phyloP scores from a whole-genome alignment of 1,140 invertebrate genomes.

The Lasaia peninsularis region DNA sequence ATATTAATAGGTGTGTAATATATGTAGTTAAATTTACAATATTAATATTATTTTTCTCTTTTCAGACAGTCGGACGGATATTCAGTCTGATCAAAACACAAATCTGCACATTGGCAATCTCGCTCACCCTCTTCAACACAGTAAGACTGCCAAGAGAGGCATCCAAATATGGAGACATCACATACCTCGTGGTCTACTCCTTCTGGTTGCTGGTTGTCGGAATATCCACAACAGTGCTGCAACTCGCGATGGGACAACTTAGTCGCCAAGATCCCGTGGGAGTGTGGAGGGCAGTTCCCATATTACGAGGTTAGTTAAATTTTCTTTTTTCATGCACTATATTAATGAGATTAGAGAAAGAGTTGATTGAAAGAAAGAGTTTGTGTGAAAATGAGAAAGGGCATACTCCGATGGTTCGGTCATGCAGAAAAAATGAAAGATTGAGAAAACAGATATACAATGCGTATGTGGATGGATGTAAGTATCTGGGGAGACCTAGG shows the following conservation, averaged over 20 bases:
- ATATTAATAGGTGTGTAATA: no score
- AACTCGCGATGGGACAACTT: constrained; percentile 62
- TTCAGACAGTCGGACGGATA: constrained; percentile 57
- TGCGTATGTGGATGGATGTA: no score
- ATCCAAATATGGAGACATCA: constrained; percentile 54
- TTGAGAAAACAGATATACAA: no score
- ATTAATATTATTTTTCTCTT: constrained; percentile 25
- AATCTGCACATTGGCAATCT: constrained; percentile 60
- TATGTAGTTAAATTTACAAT: not conserved
- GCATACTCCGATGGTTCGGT: no score
- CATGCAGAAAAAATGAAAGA: no score
- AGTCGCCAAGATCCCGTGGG: constrained; percentile 65
- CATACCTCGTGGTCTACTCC: constrained; percentile 59
- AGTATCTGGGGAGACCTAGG: no score
- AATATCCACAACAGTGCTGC: constrained; percentile 51
- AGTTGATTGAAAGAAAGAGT: no score
- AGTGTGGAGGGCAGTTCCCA: constrained; percentile 68
- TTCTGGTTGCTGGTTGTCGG: constrained; percentile 56
- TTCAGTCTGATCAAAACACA: constrained; percentile 54
- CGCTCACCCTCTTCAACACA: constrained; percentile 55
- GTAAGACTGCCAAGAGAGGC: constrained; percentile 59
- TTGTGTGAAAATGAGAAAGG: no score
- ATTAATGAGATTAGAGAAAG: no score
- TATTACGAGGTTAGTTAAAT: constrained; percentile 51
- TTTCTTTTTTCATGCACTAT: constrained; percentile 12